A percentile compares a stretch with the other conserved stretches of the same genome.
Evolutionary conservation across 2,888 invertebrate genomes (phyloP).

Genomic region (Hypomecis atomaria): DNA sequence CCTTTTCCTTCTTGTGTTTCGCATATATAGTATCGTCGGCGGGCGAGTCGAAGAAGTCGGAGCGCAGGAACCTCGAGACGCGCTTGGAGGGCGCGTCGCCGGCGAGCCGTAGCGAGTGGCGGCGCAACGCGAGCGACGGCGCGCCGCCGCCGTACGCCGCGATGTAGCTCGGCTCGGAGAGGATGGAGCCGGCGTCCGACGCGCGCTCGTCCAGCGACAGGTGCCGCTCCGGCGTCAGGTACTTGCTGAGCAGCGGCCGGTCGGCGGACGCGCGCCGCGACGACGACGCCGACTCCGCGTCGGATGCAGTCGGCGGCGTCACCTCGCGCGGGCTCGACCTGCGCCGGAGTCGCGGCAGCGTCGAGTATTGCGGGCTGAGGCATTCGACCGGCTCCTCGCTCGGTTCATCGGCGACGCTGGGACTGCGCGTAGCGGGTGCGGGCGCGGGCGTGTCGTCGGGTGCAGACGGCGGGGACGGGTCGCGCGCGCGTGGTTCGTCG

Average conservation of each 20-base stretch:
- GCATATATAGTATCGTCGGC: constrained; percentile 87
- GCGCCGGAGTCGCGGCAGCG: constrained; percentile 67
- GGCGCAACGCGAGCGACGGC: constrained; percentile 50
- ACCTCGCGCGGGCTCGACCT: constrained; percentile 46
- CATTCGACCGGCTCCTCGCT: constrained; percentile 14
- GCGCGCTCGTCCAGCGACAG: constrained; percentile 67
- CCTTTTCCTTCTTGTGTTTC: constrained; percentile 86
- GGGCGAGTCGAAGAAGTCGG: constrained; percentile 90
- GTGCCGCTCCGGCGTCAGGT: constrained; percentile 77
- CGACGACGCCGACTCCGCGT: constrained; percentile 37
- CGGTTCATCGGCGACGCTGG: constrained; percentile 24
- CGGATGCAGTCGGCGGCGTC: constrained; percentile 35
- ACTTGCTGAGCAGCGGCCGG: constrained; percentile 84
- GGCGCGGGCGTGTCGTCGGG: constrained; percentile 3
- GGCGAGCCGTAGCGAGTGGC: constrained; percentile 63
- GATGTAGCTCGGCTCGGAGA: constrained; percentile 71
- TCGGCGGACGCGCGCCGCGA: constrained; percentile 70
- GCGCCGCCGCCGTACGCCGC: constrained; percentile 67
- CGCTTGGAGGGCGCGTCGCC: constrained; percentile 83
- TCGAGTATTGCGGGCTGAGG: constrained; percentile 58
- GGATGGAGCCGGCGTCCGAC: constrained; percentile 63
- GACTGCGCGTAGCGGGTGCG: constrained; percentile 20
- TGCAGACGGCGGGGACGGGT: constrained; percentile 34
- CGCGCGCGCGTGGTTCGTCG: constrained; percentile 39
- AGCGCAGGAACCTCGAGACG: constrained; percentile 88